Evolutionary conservation across 2,888 invertebrate species (phyloP).

Genomic region (Agrilus mali): DNA sequence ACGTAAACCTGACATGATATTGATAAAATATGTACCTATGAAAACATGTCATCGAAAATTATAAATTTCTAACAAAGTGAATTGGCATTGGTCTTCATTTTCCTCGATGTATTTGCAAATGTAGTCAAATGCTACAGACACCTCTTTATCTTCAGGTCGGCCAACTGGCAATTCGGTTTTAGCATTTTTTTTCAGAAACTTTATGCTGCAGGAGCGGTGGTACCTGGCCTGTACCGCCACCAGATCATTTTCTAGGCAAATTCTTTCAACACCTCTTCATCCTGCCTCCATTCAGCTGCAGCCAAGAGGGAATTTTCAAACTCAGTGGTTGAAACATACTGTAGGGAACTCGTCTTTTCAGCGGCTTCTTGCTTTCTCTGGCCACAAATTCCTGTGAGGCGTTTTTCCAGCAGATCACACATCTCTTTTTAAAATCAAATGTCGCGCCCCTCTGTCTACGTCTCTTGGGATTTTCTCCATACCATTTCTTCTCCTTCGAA

Average conservation of each 20-base stretch:
- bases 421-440: constrained; percentile 2
- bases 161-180: neutral
- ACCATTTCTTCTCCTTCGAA: neutral
- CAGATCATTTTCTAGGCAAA: neutral
- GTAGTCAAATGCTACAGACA: neutral
- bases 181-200: neutral
- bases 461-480: neutral
- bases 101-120: no score
- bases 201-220: neutral
- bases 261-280: neutral
- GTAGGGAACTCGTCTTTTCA: neutral
- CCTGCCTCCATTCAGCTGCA: neutral
- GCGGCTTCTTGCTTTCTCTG: constrained; percentile 1
- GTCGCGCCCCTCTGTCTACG: neutral
- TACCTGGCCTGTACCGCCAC: constrained; percentile 1
- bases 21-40: no score
- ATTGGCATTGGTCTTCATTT: no score
- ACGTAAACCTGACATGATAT: no score
- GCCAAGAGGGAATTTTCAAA: neutral
- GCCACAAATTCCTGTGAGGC: constrained; percentile 1
- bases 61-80: neutral
- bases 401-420: constrained; percentile 1
- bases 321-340: no score
- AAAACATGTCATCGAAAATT: no score
- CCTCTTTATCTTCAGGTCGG: neutral